Conservation (phyloP, 2,888 invertebrate species). For the Lithophane semibrunnea region DNA sequence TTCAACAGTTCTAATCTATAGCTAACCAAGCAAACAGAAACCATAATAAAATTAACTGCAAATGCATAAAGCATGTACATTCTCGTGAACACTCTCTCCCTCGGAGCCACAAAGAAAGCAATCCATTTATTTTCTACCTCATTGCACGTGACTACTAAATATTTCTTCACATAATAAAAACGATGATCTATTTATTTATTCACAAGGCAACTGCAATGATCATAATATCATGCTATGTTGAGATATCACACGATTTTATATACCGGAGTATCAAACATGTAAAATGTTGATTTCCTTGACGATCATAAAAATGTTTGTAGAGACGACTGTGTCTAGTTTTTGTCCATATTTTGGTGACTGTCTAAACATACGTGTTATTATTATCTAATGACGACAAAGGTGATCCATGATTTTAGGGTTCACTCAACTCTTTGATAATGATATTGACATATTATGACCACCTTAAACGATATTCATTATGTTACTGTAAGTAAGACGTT, state of each 20-base stretch:
- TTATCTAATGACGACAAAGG: neutral
- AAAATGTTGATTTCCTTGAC: neutral
- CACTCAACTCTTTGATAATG: neutral
- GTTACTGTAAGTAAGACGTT: neutral
- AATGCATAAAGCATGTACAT: neutral
- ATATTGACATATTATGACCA: neutral
- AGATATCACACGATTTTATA: neutral
- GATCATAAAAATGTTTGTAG: neutral
- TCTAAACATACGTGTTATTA: neutral
- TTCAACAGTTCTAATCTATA: neutral
- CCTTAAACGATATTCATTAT: neutral
- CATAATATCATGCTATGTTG: neutral
- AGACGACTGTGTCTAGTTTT: neutral
- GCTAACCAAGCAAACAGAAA: neutral
- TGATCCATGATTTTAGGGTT: neutral
- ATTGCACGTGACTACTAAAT: constrained; percentile 36
- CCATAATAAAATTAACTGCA: neutral
- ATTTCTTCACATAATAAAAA: constrained; percentile 6
- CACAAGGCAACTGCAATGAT: neutral
- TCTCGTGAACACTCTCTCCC: constrained; percentile 47
- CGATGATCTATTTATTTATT: too few relatives aligned
- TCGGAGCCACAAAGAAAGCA: constrained; percentile 42
- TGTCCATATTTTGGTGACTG: neutral
- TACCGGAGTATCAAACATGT: neutral
- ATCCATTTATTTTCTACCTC: constrained; percentile 42